A percentile compares a stretch with the other conserved stretches of the same genome.
Evolutionary conservation across 2,113 vertebrate genomes (phyloP).

Genomic region (Campylorhamphus procurvoides): DNA sequence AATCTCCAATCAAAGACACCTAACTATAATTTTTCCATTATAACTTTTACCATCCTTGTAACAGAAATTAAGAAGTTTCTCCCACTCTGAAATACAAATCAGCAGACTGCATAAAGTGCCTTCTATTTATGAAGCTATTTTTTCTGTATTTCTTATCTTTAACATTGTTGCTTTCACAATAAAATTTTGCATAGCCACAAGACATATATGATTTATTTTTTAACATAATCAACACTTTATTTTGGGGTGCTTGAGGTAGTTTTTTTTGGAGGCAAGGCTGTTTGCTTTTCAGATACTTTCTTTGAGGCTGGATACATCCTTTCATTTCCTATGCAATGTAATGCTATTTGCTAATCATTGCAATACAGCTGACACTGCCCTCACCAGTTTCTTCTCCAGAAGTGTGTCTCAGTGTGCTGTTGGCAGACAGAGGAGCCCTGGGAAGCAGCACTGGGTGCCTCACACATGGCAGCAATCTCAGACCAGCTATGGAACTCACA

Average conservation of each 20-base stretch:
- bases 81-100: background rate
- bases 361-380: background rate
- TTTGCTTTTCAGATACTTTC: background rate
- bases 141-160: background rate
- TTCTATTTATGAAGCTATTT: background rate
- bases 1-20: background rate
- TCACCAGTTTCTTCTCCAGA: background rate
- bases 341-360: background rate
- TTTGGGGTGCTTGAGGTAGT: background rate
- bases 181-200: background rate
- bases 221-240: background rate
- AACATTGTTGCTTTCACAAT: background rate
- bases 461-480: background rate
- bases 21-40: background rate
- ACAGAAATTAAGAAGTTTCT: background rate
- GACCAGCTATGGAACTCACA: background rate
- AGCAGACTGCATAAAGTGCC: background rate
- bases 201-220: background rate
- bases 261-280: background rate
- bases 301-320: background rate
- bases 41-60: background rate
- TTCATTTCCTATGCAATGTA: background rate
- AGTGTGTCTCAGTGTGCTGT: background rate
- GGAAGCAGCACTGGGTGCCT: background rate
- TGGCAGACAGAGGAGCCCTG: background rate